Percentiles rank a stretch among this genome's conserved stretches.
These are phyloP conservation scores for Lepus oiostolus DNA, from an alignment of 2,797 vertebrate species.

Conservation along the genomic window DNA sequence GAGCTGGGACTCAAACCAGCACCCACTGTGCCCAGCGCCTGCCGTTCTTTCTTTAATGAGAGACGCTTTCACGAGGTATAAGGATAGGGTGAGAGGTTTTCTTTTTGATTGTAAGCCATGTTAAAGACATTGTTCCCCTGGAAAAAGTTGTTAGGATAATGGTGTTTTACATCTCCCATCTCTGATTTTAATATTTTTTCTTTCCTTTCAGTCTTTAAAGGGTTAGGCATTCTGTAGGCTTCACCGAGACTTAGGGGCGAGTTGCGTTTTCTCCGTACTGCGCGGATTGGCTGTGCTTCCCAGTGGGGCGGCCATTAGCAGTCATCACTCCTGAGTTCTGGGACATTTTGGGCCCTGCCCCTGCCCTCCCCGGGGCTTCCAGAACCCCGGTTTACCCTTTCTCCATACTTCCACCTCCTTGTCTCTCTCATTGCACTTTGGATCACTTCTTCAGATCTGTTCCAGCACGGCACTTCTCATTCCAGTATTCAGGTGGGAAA, in stretches of 20 bases:
- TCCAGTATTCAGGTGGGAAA: background rate
- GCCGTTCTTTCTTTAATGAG: background rate
- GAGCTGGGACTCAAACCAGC: too few species aligned
- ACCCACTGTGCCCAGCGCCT: too few species aligned
- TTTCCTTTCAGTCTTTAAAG: background rate
- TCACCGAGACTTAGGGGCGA: background rate
- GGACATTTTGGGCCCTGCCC: background rate
- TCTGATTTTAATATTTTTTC: background rate
- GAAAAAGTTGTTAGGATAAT: background rate
- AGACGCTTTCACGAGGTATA: background rate
- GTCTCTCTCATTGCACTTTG: slow-evolving; percentile 16
- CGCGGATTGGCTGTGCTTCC: background rate
- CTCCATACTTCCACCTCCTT: background rate
- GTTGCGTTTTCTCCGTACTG: background rate
- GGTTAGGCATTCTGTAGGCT: background rate
- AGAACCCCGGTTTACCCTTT: background rate
- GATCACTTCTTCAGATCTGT: background rate
- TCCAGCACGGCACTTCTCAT: background rate
- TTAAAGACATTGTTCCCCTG: background rate
- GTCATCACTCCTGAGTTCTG: background rate
- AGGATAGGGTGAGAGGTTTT: background rate
- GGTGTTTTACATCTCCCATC: background rate
- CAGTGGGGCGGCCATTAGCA: background rate
- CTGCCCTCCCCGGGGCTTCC: background rate
- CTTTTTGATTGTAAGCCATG: background rate